Conservation (phyloP, 1,140 invertebrate genomes). For the Arion vulgaris region DNA sequence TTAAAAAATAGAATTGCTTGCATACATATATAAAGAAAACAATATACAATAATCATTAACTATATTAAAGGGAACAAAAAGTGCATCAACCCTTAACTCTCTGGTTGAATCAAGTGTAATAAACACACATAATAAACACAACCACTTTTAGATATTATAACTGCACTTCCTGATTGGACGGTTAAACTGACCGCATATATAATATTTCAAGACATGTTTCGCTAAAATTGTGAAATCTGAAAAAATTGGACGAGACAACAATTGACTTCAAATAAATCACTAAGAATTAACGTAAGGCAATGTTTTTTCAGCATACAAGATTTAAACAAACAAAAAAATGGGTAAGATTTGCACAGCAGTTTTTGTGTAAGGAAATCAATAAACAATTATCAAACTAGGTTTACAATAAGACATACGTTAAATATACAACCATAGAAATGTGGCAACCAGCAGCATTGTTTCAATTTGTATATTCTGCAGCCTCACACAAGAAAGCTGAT, state of each 20-base stretch:
- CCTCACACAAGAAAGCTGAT: neutral
- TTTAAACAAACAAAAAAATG: neutral
- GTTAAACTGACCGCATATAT: neutral
- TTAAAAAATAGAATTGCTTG: neutral
- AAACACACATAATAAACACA: neutral
- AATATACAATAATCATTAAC: neutral
- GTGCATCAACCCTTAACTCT: neutral
- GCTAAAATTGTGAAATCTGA: neutral
- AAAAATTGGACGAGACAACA: neutral
- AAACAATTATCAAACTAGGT: neutral
- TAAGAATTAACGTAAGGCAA: neutral
- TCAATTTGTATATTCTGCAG: neutral
- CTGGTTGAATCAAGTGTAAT: neutral
- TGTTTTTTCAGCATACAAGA: neutral
- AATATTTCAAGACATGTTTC: neutral
- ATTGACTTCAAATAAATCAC: neutral
- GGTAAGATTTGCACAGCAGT: neutral
- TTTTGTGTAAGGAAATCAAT: neutral
- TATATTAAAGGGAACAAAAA: neutral
- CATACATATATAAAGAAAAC: neutral
- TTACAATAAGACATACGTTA: neutral
- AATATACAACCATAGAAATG: neutral
- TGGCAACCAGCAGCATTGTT: neutral
- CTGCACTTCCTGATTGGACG: constrained; percentile 1
- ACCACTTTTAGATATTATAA: neutral